Conservation (phyloP, 2,888 invertebrate genomes). For the Carabus problematicus region DNA sequence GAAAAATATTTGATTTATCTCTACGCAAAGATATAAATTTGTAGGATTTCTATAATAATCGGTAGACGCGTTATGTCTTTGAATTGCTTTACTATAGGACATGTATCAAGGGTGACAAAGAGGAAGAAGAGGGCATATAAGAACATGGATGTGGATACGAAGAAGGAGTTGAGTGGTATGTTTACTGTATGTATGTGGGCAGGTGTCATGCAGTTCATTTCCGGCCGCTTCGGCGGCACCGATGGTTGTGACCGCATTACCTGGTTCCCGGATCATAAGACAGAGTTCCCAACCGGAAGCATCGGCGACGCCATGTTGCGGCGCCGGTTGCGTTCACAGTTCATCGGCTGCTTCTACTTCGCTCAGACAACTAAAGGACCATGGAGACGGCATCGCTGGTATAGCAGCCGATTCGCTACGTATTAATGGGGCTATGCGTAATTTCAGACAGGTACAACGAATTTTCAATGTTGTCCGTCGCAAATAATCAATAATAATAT, state of each 20-base stretch:
- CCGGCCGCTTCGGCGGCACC: conserved; percentile 74
- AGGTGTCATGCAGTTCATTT: conserved; percentile 68
- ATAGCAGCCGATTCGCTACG: conserved; percentile 95
- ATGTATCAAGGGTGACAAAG: too few relatives aligned
- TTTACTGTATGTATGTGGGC: conserved; percentile 33
- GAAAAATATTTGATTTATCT: too few relatives aligned
- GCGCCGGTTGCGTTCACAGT: conserved; percentile 52
- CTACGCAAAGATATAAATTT: too few relatives aligned
- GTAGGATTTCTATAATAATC: too few relatives aligned
- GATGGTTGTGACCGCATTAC: conserved; percentile 73
- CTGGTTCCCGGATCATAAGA: conserved; percentile 80
- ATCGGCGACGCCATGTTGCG: conserved; percentile 64
- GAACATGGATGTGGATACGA: too few relatives aligned
- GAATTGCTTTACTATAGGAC: too few relatives aligned
- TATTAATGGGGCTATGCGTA: conserved; percentile 95
- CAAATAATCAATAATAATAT: neutral
- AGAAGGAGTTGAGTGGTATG: too few relatives aligned
- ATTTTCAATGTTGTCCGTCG: neutral
- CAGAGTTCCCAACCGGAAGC: conserved; percentile 89
- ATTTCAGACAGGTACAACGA: conserved; percentile 86
- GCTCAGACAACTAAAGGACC: conserved; percentile 77
- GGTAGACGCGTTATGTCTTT: too few relatives aligned
- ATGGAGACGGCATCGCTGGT: conserved; percentile 86
- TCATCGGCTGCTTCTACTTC: conserved; percentile 72
- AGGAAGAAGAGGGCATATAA: too few relatives aligned